Conservation (phyloP, 2,888 invertebrate species). For the Gastrophysa polygoni region DNA sequence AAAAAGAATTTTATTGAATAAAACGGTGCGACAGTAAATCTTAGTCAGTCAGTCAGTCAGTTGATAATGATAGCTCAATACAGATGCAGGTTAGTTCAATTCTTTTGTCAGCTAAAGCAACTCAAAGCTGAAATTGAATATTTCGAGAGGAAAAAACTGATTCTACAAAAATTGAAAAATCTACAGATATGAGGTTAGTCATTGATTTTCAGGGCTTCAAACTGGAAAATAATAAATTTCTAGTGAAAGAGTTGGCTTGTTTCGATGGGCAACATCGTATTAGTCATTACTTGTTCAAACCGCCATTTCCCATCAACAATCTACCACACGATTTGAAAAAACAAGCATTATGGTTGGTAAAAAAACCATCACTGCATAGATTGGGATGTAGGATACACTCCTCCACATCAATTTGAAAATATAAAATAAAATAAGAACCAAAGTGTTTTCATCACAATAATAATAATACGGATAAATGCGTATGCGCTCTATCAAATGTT, state of each 20-base stretch:
- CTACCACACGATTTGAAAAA: constrained; percentile 3
- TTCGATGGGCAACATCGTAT: not conserved
- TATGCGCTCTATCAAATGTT: not conserved
- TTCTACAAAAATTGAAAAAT: not conserved
- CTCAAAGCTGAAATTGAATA: constrained; percentile 4
- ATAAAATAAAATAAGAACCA: not conserved
- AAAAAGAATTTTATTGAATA: no score
- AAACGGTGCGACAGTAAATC: no score
- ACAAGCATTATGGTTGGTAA: not conserved
- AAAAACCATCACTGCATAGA: constrained; percentile 9
- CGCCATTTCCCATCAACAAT: not conserved
- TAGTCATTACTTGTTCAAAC: not conserved
- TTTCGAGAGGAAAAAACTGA: not conserved
- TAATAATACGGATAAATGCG: not conserved
- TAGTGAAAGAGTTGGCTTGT: not conserved
- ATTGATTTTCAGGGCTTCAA: constrained; percentile 1
- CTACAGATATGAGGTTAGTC: not conserved
- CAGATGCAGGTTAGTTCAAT: not conserved
- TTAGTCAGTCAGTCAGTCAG: no score
- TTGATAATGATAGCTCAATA: not conserved
- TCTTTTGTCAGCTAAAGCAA: not conserved
- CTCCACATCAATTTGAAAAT: not conserved
- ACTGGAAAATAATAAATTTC: not conserved
- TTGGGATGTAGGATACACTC: constrained; percentile 2
- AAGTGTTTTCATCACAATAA: not conserved